These are phyloP conservation scores for Ormyrus thymus DNA, from an alignment of 2,888 invertebrate genomes.

Conservation along the genomic window DNA sequence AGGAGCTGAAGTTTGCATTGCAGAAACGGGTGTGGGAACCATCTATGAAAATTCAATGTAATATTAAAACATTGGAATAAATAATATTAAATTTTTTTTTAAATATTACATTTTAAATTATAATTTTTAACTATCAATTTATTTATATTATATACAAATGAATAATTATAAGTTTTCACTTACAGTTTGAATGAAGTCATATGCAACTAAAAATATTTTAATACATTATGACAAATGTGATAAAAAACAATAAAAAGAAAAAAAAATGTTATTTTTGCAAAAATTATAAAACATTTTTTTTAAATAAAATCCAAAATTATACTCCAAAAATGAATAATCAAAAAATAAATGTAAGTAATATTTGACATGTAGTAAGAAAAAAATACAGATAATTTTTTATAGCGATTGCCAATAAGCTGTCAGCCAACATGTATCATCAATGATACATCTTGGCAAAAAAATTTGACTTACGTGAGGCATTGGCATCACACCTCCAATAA, in stretches of 20 bases:
- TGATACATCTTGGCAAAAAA: background rate
- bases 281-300: too few species aligned
- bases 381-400: too few species aligned
- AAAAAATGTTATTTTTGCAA: too few species aligned
- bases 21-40: slow-evolving; percentile 75
- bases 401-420: too few species aligned
- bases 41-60: slow-evolving; percentile 66
- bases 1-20: slow-evolving; percentile 73
- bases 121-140: slow-evolving; percentile 11
- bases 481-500: slow-evolving; percentile 84
- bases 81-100: slow-evolving; percentile 20
- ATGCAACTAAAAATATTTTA: too few species aligned
- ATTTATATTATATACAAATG: background rate
- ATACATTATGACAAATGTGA: too few species aligned
- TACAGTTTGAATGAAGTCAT: too few species aligned
- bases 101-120: slow-evolving; percentile 7
- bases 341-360: background rate
- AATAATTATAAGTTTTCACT: background rate
- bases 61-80: background rate
- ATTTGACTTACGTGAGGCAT: slow-evolving; percentile 82
- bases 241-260: too few species aligned
- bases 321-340: background rate
- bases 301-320: background rate
- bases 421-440: too few species aligned
- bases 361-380: too few species aligned